Conservation (phyloP, 2,113 vertebrate species). For the Periophthalmus modestus region DNA sequence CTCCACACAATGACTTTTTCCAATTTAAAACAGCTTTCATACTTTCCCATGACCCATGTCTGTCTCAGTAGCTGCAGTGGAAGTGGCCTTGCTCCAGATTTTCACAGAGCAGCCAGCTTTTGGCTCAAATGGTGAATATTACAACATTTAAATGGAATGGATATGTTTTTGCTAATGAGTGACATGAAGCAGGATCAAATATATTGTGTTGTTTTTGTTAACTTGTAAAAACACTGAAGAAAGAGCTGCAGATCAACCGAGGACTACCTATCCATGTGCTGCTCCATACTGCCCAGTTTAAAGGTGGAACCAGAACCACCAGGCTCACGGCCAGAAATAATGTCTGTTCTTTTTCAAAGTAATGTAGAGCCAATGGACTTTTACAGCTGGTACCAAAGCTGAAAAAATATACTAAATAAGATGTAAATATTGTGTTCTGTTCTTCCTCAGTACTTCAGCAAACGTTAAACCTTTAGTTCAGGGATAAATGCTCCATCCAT, state of each 20-base stretch:
- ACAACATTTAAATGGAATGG: conserved; percentile 18
- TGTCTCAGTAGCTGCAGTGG: conserved; percentile 34
- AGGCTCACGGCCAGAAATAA: conserved; percentile 38
- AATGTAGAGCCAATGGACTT: conserved; percentile 18
- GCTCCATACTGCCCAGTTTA: conserved; percentile 28
- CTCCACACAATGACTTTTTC: neutral
- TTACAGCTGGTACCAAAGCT: neutral
- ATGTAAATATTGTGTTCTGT: neutral
- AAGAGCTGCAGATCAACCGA: neutral
- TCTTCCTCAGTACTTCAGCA: neutral
- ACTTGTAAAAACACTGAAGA: neutral
- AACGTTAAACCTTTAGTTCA: neutral
- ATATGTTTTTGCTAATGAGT: neutral
- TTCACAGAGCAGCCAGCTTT: conserved; percentile 34
- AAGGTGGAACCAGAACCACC: conserved; percentile 42
- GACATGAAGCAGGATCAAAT: neutral
- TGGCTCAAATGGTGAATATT: conserved; percentile 19
- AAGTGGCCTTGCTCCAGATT: conserved; percentile 59
- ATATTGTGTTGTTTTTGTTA: conserved; percentile 1
- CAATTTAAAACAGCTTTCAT: conserved; percentile 15
- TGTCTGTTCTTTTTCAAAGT: conserved; percentile 43
- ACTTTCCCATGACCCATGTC: conserved; percentile 52
- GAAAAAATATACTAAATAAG: neutral
- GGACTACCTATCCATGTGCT: conserved; percentile 9
- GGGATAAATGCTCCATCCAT: neutral